Conservation (phyloP, 2,113 vertebrate species). For the Thunnus thynnus region DNA sequence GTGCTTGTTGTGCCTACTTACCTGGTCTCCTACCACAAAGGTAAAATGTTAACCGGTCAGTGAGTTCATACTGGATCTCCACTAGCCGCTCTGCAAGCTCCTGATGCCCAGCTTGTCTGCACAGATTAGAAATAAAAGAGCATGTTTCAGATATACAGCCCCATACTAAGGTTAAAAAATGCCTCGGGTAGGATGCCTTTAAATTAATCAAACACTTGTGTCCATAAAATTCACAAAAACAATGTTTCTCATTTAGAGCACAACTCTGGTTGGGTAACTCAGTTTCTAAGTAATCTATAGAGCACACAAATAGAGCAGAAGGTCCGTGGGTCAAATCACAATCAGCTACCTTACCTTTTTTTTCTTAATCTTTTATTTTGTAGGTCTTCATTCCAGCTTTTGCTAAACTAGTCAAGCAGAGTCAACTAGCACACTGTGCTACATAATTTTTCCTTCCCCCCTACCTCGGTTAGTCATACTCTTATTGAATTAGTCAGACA, state of each 20-base stretch:
- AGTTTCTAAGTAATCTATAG: too few relatives aligned
- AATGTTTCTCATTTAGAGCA: background rate
- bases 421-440: background rate
- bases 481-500: constrained; percentile 43
- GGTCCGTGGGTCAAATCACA: background rate
- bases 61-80: constrained; percentile 98
- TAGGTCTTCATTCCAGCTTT: background rate
- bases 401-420: background rate
- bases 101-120: constrained; percentile 95
- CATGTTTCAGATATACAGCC: background rate
- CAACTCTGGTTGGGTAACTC: background rate
- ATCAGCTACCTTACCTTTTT: background rate
- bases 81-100: constrained; percentile 94
- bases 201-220: background rate
- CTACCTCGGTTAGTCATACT: background rate
- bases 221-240: background rate
- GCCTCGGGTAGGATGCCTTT: background rate
- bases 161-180: background rate
- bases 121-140: constrained; percentile 41
- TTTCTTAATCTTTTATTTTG: background rate
- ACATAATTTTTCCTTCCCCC: constrained; percentile 15
- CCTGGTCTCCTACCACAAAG: constrained; percentile 97
- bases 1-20: constrained; percentile 67
- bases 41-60: constrained; percentile 97
- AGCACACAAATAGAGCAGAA: too few relatives aligned